Conservation (phyloP, 2,113 vertebrate species). For the Rhadina sibilatrix region DNA sequence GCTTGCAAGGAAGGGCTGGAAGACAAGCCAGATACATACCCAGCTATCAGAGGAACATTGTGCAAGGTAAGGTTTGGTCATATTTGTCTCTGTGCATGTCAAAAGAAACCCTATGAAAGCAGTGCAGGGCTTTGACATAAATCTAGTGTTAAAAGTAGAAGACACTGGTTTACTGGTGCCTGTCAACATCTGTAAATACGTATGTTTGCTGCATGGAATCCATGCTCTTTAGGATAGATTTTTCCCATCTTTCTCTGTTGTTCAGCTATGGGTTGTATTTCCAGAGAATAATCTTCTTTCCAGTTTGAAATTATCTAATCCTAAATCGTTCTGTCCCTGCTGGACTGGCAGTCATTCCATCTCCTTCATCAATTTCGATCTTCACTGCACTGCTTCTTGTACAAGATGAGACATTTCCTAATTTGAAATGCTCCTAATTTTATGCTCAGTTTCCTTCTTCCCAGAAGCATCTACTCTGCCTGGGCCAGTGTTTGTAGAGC, state of each 20-base stretch:
- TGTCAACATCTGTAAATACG: not conserved
- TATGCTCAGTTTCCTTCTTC: not conserved
- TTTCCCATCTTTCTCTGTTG: not conserved
- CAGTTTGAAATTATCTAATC: not conserved
- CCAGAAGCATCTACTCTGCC: not conserved
- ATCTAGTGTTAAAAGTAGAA: not conserved
- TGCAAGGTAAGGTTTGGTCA: not conserved
- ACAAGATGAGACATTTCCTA: not conserved
- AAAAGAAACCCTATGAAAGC: not conserved
- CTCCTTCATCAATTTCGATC: not conserved
- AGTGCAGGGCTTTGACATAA: not conserved
- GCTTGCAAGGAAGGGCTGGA: not conserved
- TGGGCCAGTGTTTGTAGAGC: not conserved
- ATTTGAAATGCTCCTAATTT: not conserved
- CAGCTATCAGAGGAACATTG: not conserved
- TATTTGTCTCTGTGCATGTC: not conserved
- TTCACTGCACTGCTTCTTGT: not conserved
- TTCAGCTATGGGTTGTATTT: not conserved
- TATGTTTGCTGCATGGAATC: not conserved
- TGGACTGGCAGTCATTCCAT: not conserved
- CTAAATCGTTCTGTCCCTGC: not conserved
- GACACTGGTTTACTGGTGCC: not conserved
- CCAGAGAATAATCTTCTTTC: not conserved
- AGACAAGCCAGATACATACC: not conserved
- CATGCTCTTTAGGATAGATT: not conserved